phyloP scores from a whole-genome alignment of 2,797 vertebrate genomes.

The Ctenopoma multispine region DNA sequence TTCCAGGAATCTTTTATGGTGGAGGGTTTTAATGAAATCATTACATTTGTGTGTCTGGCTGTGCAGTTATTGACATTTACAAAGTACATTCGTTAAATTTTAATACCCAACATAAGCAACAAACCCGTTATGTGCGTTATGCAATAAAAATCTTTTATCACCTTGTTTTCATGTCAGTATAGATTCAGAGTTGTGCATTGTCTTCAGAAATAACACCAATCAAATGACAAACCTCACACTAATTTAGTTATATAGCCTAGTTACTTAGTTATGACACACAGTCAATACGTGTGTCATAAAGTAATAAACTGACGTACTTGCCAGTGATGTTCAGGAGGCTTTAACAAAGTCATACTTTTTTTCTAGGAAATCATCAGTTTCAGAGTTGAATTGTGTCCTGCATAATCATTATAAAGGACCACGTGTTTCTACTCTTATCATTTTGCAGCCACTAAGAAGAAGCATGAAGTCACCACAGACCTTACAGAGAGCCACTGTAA shows the following conservation, averaged over 20 bases:
- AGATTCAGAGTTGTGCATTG: not conserved
- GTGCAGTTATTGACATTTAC: not conserved
- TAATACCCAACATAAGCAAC: not conserved
- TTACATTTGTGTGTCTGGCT: not conserved
- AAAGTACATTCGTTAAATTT: not conserved
- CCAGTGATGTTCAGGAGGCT: not conserved
- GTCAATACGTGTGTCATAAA: not conserved
- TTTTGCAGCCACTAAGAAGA: conserved; percentile 34
- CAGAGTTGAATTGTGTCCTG: not conserved
- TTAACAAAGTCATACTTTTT: not conserved
- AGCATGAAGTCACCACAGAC: not conserved
- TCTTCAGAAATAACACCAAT: not conserved
- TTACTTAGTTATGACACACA: not conserved
- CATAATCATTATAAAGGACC: not conserved
- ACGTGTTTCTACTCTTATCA: conserved; percentile 9
- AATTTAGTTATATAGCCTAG: not conserved
- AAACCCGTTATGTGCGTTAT: not conserved
- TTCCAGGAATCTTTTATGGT: conserved; percentile 7
- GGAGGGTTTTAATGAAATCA: not conserved
- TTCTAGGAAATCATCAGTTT: not conserved
- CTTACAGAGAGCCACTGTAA: not conserved
- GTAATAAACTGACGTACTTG: conserved; percentile 5
- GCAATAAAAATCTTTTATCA: not conserved
- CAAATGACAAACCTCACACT: not conserved
- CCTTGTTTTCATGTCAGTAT: not conserved